Evolutionary conservation across 2,797 vertebrate genomes (phyloP).

Genomic region (Masticophis lateralis): DNA sequence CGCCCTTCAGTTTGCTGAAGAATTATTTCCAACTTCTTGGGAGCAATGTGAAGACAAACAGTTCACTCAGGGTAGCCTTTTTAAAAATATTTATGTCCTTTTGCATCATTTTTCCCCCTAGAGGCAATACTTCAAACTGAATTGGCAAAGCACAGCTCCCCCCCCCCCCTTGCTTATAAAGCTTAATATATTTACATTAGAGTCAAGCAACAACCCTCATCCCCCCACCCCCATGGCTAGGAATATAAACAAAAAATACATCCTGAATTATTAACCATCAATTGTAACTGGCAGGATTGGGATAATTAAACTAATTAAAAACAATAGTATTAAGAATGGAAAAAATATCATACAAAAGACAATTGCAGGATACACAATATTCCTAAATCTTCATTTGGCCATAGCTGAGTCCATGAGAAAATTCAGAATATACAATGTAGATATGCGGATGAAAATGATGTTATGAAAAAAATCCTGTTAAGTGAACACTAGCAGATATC

Average conservation of each 20-base stretch:
- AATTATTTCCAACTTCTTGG: not conserved
- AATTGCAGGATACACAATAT: slow-evolving; percentile 50
- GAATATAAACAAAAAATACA: slow-evolving; percentile 31
- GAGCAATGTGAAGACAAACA: slow-evolving; percentile 45
- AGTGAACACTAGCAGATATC: not conserved
- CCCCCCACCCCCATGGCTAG: slow-evolving; percentile 28
- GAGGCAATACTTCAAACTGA: slow-evolving; percentile 48
- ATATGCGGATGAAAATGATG: not conserved
- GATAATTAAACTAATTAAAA: not conserved
- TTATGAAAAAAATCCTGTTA: not conserved
- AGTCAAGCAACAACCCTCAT: not conserved
- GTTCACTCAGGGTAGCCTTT: slow-evolving; percentile 48
- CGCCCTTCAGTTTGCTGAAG: not conserved
- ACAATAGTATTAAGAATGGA: not conserved
- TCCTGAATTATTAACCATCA: slow-evolving; percentile 29
- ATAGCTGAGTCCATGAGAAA: not conserved
- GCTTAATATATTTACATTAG: slow-evolving; percentile 42
- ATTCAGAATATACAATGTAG: not conserved
- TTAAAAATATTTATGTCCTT: not conserved
- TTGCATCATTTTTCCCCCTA: slow-evolving; percentile 27
- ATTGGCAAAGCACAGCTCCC: slow-evolving; percentile 22
- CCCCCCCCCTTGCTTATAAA: slow-evolving; percentile 28
- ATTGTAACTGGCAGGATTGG: not conserved
- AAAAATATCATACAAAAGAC: not conserved
- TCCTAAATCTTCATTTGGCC: slow-evolving; percentile 8